These are phyloP conservation scores for Rutilus rutilus DNA, from an alignment of 2,113 vertebrate genomes.

Conservation along the genomic window DNA sequence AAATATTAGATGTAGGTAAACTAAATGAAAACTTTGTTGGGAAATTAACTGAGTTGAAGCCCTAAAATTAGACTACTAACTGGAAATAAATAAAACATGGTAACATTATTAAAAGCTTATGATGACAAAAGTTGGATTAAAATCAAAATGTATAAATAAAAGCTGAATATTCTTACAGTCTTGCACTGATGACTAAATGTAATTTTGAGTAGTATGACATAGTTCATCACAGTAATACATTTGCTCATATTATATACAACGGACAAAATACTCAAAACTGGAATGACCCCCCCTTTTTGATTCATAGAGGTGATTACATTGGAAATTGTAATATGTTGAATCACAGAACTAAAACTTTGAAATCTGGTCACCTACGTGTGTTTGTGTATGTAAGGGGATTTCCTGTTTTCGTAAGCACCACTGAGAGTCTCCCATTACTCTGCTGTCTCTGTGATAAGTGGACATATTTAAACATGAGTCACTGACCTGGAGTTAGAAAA, in stretches of 20 bases:
- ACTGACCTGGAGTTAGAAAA: constrained; percentile 49
- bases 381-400: neutral
- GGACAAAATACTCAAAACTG: neutral
- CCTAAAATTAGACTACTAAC: too few relatives aligned
- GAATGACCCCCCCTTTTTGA: neutral
- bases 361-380: neutral
- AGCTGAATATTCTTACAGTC: neutral
- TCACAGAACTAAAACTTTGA: neutral
- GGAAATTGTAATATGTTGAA: neutral
- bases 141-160: too few relatives aligned
- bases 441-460: constrained; percentile 51
- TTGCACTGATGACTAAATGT: neutral
- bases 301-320: neutral
- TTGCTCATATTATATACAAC: neutral
- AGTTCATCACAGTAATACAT: neutral
- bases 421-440: constrained; percentile 49
- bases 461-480: constrained; percentile 58
- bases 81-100: too few relatives aligned
- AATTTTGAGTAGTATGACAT: neutral
- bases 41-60: too few relatives aligned
- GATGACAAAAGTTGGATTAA: too few relatives aligned
- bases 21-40: too few relatives aligned
- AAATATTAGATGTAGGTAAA: too few relatives aligned
- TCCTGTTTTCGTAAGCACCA: constrained; percentile 50
- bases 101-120: too few relatives aligned